Evolutionary conservation across 92 coral and sea anemone species (phyloP).

Genomic region (Muricea muricata): DNA sequence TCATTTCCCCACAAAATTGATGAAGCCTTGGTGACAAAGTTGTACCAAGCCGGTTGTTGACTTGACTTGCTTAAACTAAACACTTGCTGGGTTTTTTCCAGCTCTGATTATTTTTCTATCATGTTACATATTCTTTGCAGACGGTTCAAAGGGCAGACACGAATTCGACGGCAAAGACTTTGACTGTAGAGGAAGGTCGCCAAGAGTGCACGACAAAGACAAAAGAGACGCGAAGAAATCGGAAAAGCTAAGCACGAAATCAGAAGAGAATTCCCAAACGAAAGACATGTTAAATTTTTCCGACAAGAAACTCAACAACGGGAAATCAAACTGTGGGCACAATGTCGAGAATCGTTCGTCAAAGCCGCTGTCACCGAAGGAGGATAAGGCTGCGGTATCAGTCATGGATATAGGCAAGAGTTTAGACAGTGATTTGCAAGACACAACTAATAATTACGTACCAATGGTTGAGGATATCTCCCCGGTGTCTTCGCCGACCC

Average conservation of each 20-base stretch:
- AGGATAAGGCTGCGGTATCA: background rate
- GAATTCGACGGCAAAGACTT: constrained; percentile 38
- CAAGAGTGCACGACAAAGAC: constrained; percentile 17
- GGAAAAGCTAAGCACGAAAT: constrained; percentile 2
- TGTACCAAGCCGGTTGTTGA: no score
- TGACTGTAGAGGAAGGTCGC: constrained; percentile 42
- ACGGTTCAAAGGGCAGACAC: constrained; percentile 28
- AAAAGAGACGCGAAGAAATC: constrained; percentile 42
- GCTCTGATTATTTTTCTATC: background rate
- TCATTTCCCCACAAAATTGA: no score
- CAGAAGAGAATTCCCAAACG: background rate
- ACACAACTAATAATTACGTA: constrained; percentile 46
- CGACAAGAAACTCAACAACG: background rate
- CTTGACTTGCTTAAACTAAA: no score
- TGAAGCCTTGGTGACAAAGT: no score
- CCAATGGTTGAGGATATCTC: constrained; percentile 95
- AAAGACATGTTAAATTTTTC: constrained; percentile 1
- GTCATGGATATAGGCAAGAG: background rate
- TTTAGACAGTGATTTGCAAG: constrained; percentile 10
- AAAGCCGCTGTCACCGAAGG: background rate
- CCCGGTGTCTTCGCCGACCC: constrained; percentile 86
- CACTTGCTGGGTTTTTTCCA: background rate
- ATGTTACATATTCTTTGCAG: background rate
- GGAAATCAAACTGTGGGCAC: background rate
- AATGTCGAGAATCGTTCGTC: background rate